Evolutionary conservation across 2,113 vertebrate species (phyloP), one percentile per base, ranked within the genome.

Genomic region (Erpornis zantholeuca): DNA sequence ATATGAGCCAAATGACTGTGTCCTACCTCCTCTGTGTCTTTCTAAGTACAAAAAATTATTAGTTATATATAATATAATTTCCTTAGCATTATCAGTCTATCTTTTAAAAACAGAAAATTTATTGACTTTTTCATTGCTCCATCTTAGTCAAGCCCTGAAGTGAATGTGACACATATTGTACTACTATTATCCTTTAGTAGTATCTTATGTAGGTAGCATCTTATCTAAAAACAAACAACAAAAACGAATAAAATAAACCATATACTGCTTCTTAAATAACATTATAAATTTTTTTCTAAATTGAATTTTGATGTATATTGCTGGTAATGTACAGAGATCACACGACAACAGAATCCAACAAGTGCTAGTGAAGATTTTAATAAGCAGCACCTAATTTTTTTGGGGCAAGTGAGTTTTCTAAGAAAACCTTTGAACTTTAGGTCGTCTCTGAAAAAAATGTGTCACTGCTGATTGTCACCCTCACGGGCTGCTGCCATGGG

Each of bases 1-100:
- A 94, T 95, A 96, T 80, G 88, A 94, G 93, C 91, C 85, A 97
- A 79, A 70, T 21, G 71, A 49, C 95, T 96, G 18, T 83, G 72
- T 91, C 68, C 63, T 86, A 61, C 91, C 70, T 96, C 84, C 88
- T 92, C 90, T 94, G 79, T 97, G 90, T 84, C 76, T 72, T 92
- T 94, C 94, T 90, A 90, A 88, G 90, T 90, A 44, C 47, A 27
- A 71, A 64, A 45, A 94, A 84, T 94, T 97, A 88, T 92, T 96
- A 86, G 81, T 82, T 94, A 80, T 53, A 27, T 76, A 17, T 93
- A 95, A 81, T 94, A 77, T 44, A 29, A 90, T 92, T 97, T 97
- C 89, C 90, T 94, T 78, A 81, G 49, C 29, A 18, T 95, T 91
- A 95, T 96, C 86, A n/a, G 45, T 22, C 12, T 90, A 54, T 94